Base-by-base conservation (phyloP, 2,888 invertebrate genomes). In the Cephalotes varians region DNA sequence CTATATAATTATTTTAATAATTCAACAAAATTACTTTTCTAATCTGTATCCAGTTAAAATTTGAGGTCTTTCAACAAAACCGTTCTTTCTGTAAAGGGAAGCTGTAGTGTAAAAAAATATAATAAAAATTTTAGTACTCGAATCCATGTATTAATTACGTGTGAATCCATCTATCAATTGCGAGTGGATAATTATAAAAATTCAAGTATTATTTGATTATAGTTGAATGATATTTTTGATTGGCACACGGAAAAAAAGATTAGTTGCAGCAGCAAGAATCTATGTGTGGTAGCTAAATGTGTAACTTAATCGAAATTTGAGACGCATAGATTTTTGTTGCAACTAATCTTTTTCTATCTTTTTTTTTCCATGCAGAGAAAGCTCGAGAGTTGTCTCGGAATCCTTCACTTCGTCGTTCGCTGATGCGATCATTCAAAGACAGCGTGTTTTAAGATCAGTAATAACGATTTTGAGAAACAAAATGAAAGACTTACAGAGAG, bases 401-500 rank as follows among this genome's bases (percentile, higher is more conserved):
- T 65, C 44, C 6, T 65, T 15, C 28, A 73, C 7, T n/a, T 4
- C 3, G 2, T 28, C 5, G 6, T 72, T 15, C n/a, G n/a, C 12
- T n/a, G 40, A 65, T 1, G n/a, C 21, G n/a, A 28, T 31, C 15
- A 25, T 31, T 64, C 2, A 12, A 18, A 5, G 6, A 37, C 18
- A 5, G 4, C 15, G 7, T 4, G 12, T 69, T 12, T 47, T 40
- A 76, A 74, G 28, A 60, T 56, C 21, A 49, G 60, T 34, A 12
- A 40, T 40, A 40, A 40, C 40, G 12, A 40, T 40, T 40, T 56
- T 12, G 15, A 34, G 10, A 51, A 72, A 58, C 18, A 10, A 47
- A 49, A 31, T 40, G 25, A 51, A 10, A 25, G 28, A 93, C 94
- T 94, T 93, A 94, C 94, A 83, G 86, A 90, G 90, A 92, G 87